Evolutionary conservation across 2,113 vertebrate species (phyloP), one percentile per base, ranked within the genome.

Genomic region (Stegostoma tigrinum): DNA sequence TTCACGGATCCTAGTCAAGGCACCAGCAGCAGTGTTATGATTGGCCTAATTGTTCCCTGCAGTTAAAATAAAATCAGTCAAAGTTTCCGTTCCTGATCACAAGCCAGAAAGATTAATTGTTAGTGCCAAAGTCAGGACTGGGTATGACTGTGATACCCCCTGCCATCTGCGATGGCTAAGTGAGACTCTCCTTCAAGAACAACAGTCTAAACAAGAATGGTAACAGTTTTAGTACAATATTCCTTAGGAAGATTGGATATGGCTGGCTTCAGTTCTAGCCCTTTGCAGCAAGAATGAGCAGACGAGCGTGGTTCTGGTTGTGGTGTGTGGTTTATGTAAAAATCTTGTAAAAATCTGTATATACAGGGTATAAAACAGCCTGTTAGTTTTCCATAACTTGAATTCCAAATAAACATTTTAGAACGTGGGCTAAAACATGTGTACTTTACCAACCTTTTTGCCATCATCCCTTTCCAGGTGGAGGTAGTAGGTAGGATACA

Each of bases 401-500:
- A 70, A 15, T 1, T 72, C 24, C 30, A 45, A 75, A 52, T 30
- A 93, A 38, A 52, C 38, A 0, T 34, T 75, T 52, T 34, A 15
- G 0, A 48, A 90, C 87, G 17, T 34, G 27, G 34, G 27, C 12
- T 90, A 90, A 90, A 61, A 34, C 30, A 19, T 34, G 30, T 52
- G 23, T 45, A 19, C 52, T 52, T 72, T 70, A 64, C 96, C 98
- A 96, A 99, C 99, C 99, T 99, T 99, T 98, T 99, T 99, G 96
- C 99, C 98, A 0, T 99, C 99, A 97, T 99, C 99, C 87, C 98
- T 98, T 98, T 99, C 99, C 97, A 99, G 97, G 96, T 99, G 99
- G 97, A 99, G 98, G 97, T 99, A 99, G 97, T 99, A 99, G 96
- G 99, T 99, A 96, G 99, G 99, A 96, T 99, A 99, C 98, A 99